Percentiles rank a stretch among this genome's conserved stretches.
phyloP scores from a whole-genome alignment of 1,140 invertebrate genomes.

The Papilio dardanus region DNA sequence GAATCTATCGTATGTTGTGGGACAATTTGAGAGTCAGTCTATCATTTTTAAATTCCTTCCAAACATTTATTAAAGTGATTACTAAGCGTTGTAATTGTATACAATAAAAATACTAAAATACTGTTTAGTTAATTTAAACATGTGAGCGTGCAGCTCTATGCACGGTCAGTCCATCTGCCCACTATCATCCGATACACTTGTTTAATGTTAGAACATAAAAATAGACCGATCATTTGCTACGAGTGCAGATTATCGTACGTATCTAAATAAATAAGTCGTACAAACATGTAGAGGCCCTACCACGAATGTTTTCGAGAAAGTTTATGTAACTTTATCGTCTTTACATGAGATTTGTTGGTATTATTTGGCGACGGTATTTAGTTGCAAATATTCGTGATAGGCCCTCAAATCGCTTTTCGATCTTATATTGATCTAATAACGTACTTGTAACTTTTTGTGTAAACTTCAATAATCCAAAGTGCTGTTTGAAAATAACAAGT shows the following conservation, averaged over 20 bases:
- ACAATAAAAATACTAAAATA: not conserved
- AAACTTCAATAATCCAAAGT: not conserved
- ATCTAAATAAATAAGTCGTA: slow-evolving; percentile 5
- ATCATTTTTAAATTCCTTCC: too few species aligned
- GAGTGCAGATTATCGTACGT: slow-evolving; percentile 11
- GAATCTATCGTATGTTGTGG: too few species aligned
- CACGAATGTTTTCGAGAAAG: too few species aligned
- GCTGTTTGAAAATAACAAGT: not conserved
- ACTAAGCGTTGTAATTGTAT: not conserved
- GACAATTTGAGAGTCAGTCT: too few species aligned
- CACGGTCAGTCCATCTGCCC: not conserved
- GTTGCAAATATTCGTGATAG: too few species aligned
- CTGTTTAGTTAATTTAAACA: not conserved
- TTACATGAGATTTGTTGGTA: too few species aligned
- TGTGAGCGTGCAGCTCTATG: not conserved
- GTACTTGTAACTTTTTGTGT: not conserved
- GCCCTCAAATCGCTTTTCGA: not conserved
- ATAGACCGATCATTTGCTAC: slow-evolving; percentile 3
- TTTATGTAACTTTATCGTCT: too few species aligned
- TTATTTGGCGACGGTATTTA: too few species aligned
- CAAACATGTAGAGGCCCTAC: not conserved
- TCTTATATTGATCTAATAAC: not conserved
- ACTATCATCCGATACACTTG: slow-evolving; percentile 16
- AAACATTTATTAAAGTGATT: not conserved
- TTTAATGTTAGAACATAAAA: slow-evolving; percentile 17